Evolutionary conservation across 2,888 invertebrate species (phyloP).

Genomic region (Drosophila suboccidentalis): DNA sequence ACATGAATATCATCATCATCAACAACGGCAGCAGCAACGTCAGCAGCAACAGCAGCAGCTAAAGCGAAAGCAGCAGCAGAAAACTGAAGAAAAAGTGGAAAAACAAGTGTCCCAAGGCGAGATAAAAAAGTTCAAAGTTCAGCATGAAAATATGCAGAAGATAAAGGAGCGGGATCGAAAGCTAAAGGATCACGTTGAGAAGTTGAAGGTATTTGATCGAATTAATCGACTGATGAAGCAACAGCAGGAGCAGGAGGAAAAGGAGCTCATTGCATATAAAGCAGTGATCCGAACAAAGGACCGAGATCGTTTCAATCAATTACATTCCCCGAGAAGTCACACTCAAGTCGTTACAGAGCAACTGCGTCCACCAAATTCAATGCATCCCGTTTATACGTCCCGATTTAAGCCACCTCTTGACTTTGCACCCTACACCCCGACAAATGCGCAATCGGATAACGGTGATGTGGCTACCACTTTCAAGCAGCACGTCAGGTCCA

Average conservation of each 20-base stretch:
- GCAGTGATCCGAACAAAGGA: too few relatives aligned
- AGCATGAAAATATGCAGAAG: slow-evolving; percentile 5
- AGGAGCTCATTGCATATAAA: background rate
- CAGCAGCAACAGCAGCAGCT: background rate
- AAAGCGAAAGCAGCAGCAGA: background rate
- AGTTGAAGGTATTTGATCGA: background rate
- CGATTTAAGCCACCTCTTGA: background rate
- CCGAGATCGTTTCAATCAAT: background rate
- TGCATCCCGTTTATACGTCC: slow-evolving; percentile 1
- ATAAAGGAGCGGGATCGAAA: background rate
- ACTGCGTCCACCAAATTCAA: background rate
- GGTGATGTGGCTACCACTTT: background rate
- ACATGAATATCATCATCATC: background rate
- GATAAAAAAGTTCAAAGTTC: background rate
- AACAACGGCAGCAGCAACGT: background rate
- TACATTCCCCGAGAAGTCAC: background rate
- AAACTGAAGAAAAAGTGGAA: background rate
- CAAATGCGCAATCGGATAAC: slow-evolving; percentile 3
- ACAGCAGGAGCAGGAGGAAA: slow-evolving; percentile 12
- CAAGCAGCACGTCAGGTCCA: background rate
- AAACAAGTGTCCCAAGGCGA: background rate
- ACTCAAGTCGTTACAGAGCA: background rate
- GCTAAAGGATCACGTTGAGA: background rate
- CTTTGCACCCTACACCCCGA: slow-evolving; percentile 9
- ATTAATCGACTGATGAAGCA: slow-evolving; percentile 23